Base-by-base conservation (phyloP, 2,888 invertebrate genomes). In the Phortica magna region DNA sequence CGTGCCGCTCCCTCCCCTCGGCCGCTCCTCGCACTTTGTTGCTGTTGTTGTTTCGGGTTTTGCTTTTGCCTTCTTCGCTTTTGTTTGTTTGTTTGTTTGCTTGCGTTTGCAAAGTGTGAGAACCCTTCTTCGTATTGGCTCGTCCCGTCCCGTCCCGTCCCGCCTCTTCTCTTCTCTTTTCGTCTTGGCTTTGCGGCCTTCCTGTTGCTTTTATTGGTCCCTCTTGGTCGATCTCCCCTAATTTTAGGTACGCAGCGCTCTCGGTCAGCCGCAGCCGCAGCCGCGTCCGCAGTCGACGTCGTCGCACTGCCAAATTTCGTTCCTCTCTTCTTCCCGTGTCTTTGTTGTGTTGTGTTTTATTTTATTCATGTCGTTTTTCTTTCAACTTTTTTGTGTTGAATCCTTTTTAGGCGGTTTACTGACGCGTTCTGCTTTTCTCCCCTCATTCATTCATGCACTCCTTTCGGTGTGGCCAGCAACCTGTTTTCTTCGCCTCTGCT, bases 141-240 rank as follows among this genome's bases (percentile, higher is more conserved):
- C 31, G 31, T n/a, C n/a, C n/a, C n/a, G n/a, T n/a, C n/a, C n/a
- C n/a, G n/a, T n/a, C n/a, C n/a, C n/a, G n/a, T n/a, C n/a, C n/a
- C n/a, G n/a, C n/a, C n/a, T n/a, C 67, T 22, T 41, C 55, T 31
- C 14, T 39, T 43, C 12, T 65, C 61, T 68, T 22, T 65, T 71
- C 31, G n/a, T 17, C 14, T 2, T 41, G 10, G 17, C 22, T 68
- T 17, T 22, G 55, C 19, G 31, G 68, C 7, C 39, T 14, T 48
- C 43, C 41, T 73, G 73, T 59, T 57, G 10, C 57, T 48, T 64
- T 17, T 39, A 17, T 59, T 65, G 41, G 14, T 65, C 19, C 65
- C 65, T 31, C n/a, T 65, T 10, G 41, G 14, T 19, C 17, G 31
- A 10, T 39, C 41, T 65, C 41, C 71, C 57, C 22, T 71, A 53